Evolutionary conservation across 2,797 vertebrate species (phyloP).

Genomic region (Rhabdophis nuchalis): DNA sequence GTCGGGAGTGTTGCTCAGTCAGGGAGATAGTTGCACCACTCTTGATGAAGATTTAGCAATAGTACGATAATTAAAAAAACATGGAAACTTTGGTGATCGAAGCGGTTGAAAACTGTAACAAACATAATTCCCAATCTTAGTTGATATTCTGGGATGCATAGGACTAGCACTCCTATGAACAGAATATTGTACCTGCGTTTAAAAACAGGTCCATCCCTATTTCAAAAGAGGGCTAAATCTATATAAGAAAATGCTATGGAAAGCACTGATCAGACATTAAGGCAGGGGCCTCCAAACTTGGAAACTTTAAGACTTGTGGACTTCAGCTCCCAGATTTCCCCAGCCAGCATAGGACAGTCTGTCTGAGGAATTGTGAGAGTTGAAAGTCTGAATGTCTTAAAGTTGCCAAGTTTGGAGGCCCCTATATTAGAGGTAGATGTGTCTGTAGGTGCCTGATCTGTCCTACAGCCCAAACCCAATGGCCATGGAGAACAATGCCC

Average conservation of each 20-base stretch:
- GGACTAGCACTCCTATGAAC: background rate
- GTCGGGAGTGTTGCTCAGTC: background rate
- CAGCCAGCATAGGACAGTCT: too few relatives aligned
- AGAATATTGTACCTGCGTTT: background rate
- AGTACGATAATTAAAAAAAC: background rate
- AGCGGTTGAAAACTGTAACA: background rate
- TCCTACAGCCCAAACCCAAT: background rate
- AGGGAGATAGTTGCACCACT: background rate
- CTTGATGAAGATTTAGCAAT: background rate
- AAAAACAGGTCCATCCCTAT: background rate
- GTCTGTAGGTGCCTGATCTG: background rate
- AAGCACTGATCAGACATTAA: background rate
- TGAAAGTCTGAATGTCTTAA: too few relatives aligned
- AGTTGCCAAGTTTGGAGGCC: too few relatives aligned
- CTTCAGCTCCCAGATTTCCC: too few relatives aligned
- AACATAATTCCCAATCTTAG: background rate
- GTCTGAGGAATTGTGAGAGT: too few relatives aligned
- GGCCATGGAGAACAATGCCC: background rate
- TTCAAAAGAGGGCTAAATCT: background rate
- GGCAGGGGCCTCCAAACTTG: too few relatives aligned
- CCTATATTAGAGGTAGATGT: background rate
- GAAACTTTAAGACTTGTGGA: too few relatives aligned
- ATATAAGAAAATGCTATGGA: background rate
- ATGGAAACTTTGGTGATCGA: background rate
- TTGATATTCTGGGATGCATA: background rate